Base-by-base conservation (phyloP, 2,113 vertebrate species). In the Centropus bengalensis region DNA sequence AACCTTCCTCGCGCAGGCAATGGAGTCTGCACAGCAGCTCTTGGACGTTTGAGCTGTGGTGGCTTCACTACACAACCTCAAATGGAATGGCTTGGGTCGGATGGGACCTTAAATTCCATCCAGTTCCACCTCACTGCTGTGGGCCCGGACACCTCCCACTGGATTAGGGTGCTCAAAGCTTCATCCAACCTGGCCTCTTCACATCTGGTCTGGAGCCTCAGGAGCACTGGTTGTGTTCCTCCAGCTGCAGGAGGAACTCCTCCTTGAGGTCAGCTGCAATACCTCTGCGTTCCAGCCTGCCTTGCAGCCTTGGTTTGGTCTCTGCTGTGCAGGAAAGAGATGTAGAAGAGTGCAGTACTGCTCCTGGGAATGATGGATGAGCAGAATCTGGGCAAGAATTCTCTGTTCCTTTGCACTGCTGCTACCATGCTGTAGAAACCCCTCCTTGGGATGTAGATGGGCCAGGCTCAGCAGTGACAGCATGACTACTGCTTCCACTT, bases 171-270 rank as follows among this genome's bases (percentile, higher is more conserved):
- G 47, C 47, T 49, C 47, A 10, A 49, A 49, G 47, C 17, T 8
- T 22, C 47, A 49, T 49, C 47, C 47, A 49, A 49, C 47, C 47
- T 49, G 47, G 27, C 59, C 38, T 78, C 33, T 69, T 11, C 1
- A 1, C 33, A 32, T 36, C 40, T 40, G 40, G 4, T 20, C 30
- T 17, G 55, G 45, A 82, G 66, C 64, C 40, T 54, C 27, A 30
- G 0, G 1, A 75, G 66, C 2, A 1, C 32, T 0, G 1, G 45
- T n/a, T 69, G 51, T 1, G 0, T 52, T 40, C 44, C 40, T 88
- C 30, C 40, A 30, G 59, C 10, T 58, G 22, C 54, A 33, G 38
- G 26, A 18, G 1, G 1, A 16, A 23, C 4, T 64, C 44, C 49
- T 40, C 60, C 0, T 0, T 28, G 70, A 78, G 55, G 28, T 27